These are phyloP conservation scores for Sandelia bainsii DNA, from an alignment of 2,797 vertebrate genomes.

Conservation along the genomic window DNA sequence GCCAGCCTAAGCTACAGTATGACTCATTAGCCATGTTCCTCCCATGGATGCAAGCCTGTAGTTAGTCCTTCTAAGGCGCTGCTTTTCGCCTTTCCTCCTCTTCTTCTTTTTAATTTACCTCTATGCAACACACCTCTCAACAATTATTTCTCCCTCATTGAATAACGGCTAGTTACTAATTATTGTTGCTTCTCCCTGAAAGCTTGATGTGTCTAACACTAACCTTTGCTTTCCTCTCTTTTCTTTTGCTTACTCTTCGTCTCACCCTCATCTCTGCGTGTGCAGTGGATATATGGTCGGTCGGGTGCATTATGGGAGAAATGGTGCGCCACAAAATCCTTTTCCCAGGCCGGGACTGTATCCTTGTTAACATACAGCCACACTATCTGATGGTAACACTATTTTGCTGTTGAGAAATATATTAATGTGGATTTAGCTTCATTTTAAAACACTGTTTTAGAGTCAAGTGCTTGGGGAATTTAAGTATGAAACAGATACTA, in stretches of 20 bases:
- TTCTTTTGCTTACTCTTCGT: constrained; percentile 74
- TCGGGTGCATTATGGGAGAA: constrained; percentile 96
- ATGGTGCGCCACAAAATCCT: constrained; percentile 95
- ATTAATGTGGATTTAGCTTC: constrained; percentile 2
- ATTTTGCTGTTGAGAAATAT: constrained; percentile 16
- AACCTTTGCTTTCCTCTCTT: constrained; percentile 65
- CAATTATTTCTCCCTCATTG: constrained; percentile 51
- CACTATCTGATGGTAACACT: constrained; percentile 39
- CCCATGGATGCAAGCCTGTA: constrained; percentile 45
- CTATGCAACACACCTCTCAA: constrained; percentile 44
- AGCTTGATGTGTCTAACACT: constrained; percentile 55
- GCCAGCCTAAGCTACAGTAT: constrained; percentile 33
- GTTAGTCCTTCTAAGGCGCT: constrained; percentile 35
- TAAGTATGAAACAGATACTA: background rate
- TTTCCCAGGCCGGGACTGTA: constrained; percentile 92
- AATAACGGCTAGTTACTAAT: constrained; percentile 65
- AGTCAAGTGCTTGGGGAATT: background rate
- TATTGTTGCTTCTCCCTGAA: constrained; percentile 65
- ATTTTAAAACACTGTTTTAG: background rate
- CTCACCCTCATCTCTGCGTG: constrained; percentile 83
- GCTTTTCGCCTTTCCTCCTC: constrained; percentile 32
- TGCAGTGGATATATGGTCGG: constrained; percentile 96
- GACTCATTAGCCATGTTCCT: constrained; percentile 58
- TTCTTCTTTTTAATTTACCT: constrained; percentile 44
- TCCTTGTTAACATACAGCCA: constrained; percentile 80